Percentiles rank a stretch among this genome's conserved stretches.
phyloP scores from a whole-genome alignment of 2,888 invertebrate genomes.

The Pachliopta kotzebuea region DNA sequence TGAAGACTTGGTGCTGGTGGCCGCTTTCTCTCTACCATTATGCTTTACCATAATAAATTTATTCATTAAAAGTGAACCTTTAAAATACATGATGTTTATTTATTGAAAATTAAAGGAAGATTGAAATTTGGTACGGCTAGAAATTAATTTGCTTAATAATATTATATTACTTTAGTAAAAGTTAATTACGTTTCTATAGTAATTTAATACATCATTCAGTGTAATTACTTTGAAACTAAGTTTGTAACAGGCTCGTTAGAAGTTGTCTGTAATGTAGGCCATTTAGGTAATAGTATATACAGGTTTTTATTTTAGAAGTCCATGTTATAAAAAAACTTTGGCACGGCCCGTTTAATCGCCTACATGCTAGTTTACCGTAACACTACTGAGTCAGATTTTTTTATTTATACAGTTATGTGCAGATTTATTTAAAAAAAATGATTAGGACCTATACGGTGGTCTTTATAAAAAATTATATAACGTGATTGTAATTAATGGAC shows the following conservation, averaged over 20 bases:
- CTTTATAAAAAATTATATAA: background rate
- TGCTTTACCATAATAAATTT: too few species aligned
- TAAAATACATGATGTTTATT: too few species aligned
- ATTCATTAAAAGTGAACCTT: too few species aligned
- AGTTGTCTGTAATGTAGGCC: background rate
- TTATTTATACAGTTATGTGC: background rate
- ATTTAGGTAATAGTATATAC: background rate
- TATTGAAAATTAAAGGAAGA: background rate
- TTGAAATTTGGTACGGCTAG: background rate
- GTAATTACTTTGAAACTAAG: background rate
- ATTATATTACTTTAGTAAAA: too few species aligned
- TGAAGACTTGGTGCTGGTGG: too few species aligned
- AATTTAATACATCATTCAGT: background rate
- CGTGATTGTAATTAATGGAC: background rate
- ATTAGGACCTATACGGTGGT: background rate
- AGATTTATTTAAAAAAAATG: background rate
- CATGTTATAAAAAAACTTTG: background rate
- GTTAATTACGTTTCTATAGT: background rate
- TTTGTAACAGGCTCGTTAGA: background rate
- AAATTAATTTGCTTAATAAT: background rate
- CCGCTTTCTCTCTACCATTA: too few species aligned
- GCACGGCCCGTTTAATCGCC: background rate
- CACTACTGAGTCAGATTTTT: background rate
- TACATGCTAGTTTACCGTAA: background rate
- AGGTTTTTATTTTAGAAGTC: background rate